phyloP scores from a whole-genome alignment of 2,888 invertebrate genomes.

The Idaea straminata region DNA sequence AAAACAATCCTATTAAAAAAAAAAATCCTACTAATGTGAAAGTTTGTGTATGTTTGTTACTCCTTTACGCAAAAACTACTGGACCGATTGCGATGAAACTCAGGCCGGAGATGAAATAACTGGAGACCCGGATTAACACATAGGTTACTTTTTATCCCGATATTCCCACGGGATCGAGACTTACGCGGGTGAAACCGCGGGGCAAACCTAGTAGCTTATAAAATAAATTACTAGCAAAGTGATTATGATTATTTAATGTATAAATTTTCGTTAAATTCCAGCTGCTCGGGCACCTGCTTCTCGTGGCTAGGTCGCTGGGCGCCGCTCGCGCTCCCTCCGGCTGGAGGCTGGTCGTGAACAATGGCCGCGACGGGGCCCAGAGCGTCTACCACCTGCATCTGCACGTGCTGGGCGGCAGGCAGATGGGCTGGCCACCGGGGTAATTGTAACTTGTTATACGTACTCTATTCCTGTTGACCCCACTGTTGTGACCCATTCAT shows the following conservation, averaged over 20 bases:
- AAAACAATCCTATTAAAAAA: too few species aligned
- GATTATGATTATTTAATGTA: not conserved
- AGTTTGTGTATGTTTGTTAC: too few species aligned
- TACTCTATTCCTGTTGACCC: not conserved
- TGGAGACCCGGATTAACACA: too few species aligned
- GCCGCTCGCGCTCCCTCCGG: conserved; percentile 82
- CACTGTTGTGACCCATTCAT: not conserved
- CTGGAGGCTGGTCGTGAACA: conserved; percentile 88
- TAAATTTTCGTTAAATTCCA: conserved; percentile 43
- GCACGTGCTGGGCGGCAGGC: conserved; percentile 90
- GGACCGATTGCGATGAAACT: too few species aligned
- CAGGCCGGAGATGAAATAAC: too few species aligned
- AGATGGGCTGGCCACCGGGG: conserved; percentile 88
- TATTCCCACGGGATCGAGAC: too few species aligned
- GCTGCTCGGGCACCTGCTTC: conserved; percentile 86
- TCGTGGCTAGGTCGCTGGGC: conserved; percentile 84
- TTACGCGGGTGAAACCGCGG: too few species aligned
- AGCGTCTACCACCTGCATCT: conserved; percentile 91
- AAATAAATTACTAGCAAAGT: too few species aligned
- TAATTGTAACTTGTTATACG: conserved; percentile 40
- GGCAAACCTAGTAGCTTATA: too few species aligned
- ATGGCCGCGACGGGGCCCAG: conserved; percentile 90
- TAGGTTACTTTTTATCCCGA: too few species aligned
- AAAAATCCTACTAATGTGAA: too few species aligned
- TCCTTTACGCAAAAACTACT: too few species aligned